Base-by-base conservation (phyloP, 2,113 vertebrate genomes). In the Propithecus coquereli region DNA sequence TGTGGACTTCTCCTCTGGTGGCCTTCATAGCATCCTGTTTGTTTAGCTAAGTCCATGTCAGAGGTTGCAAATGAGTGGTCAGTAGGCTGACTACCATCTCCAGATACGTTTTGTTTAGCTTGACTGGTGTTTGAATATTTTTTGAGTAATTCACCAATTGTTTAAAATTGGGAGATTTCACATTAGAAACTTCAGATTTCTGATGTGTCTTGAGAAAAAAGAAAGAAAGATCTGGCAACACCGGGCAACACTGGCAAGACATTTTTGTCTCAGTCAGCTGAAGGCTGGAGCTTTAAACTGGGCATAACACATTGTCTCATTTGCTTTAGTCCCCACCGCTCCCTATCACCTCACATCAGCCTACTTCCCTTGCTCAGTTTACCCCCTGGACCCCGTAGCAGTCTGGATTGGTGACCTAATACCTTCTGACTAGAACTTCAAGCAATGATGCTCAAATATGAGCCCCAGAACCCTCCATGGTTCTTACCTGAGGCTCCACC, bases 181-280 rank as follows among this genome's bases (percentile, higher is more conserved):
- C 47, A 77, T 43, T 93, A 68, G 88, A 91, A 88, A 47, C 87
- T 85, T n/a, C 34, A 77, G 57, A 94, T 80, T 93, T 54, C 65
- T 85, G 6, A 30, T 47, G 50, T 73, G 17, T 50, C 18, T 87
- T 87, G 0, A 74, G 22, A 52, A 66, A 54, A 83, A 6, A 54
- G 80, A 5, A 30, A 85, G 3, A 18, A 68, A 43, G 27, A 45
- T 59, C 40, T 32, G 17, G 23, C 30, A 57, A 79, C 20, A 66
- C 1, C 3, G 10, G 43, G 34, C 30, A 57, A 79, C 25, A 66
- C 1, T 3, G 12, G 50, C 20, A 66, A 20, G 45, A 32, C 43
- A 25, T 52, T 85, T 27, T 86, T 68, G 14, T 27, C 40, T 30
- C 37, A 30, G 50, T 16, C 25, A 30, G 7, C 22, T 37, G 61